Conservation (phyloP, 2,888 invertebrate genomes). For the Agrypnus murinus region DNA sequence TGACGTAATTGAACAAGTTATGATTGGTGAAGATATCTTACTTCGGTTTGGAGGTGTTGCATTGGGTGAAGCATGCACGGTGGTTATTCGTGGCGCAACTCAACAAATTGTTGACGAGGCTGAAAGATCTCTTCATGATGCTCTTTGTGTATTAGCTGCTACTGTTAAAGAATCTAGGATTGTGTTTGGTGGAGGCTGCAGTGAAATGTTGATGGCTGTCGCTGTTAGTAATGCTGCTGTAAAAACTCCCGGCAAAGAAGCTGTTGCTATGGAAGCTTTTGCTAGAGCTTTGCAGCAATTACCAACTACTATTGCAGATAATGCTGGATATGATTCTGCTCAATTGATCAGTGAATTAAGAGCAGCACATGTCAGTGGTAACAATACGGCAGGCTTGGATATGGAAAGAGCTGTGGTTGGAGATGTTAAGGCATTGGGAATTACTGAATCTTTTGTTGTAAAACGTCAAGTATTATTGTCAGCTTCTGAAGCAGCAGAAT, state of each 20-base stretch:
- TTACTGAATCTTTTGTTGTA: conserved; percentile 97
- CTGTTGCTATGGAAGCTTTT: conserved; percentile 97
- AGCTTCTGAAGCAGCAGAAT: conserved; percentile 97
- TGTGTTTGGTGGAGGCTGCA: conserved; percentile 92
- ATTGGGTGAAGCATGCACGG: conserved; percentile 96
- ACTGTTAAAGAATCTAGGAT: conserved; percentile 95
- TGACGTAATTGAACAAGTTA: conserved; percentile 96
- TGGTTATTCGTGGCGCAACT: conserved; percentile 97
- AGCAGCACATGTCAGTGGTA: conserved; percentile 88
- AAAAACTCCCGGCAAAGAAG: conserved; percentile 96
- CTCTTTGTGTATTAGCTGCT: conserved; percentile 95
- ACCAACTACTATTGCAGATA: conserved; percentile 97
- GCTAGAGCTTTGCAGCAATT: conserved; percentile 91
- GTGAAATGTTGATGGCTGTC: conserved; percentile 98
- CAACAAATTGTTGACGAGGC: conserved; percentile 99
- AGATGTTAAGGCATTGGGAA: conserved; percentile 93
- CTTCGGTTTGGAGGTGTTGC: conserved; percentile 96
- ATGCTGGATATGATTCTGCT: conserved; percentile 98
- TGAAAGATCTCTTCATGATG: conserved; percentile 98
- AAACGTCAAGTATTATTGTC: conserved; percentile 96
- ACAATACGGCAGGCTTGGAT: conserved; percentile 87
- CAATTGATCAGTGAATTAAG: conserved; percentile 93
- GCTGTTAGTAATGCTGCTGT: conserved; percentile 89
- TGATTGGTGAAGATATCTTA: conserved; percentile 98
- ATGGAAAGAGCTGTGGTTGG: conserved; percentile 92